Percentiles rank a stretch among this genome's conserved stretches.
These are phyloP conservation scores for Drosophila basisetae DNA, from an alignment of 2,888 invertebrate species.

Conservation along the genomic window DNA sequence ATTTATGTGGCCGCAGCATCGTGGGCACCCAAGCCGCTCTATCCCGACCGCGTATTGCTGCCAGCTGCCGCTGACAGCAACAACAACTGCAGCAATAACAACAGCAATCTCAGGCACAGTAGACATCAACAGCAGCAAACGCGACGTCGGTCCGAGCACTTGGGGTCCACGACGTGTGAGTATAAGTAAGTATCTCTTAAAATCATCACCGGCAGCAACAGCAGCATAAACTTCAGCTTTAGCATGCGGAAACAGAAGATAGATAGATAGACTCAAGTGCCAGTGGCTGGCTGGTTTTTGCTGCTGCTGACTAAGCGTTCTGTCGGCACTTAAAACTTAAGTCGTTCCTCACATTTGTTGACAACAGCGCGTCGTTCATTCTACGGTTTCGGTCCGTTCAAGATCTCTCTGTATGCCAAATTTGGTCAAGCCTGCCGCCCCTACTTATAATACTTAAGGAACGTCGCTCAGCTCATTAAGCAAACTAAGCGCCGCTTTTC, in stretches of 20 bases:
- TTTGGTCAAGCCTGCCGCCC: conserved; percentile 77
- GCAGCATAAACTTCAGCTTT: not conserved
- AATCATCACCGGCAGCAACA: not conserved
- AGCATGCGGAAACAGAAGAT: conserved; percentile 42
- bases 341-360: conserved; percentile 43
- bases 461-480: conserved; percentile 57
- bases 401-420: conserved; percentile 53
- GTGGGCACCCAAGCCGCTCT: conserved; percentile 90
- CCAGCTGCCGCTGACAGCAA: conserved; percentile 61
- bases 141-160: conserved; percentile 74
- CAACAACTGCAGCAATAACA: conserved; percentile 62
- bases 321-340: conserved; percentile 69
- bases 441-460: conserved; percentile 61
- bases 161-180: conserved; percentile 85
- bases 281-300: conserved; percentile 13
- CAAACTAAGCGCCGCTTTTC: conserved; percentile 67
- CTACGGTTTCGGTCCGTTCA: conserved; percentile 16
- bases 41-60: conserved; percentile 81
- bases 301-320: conserved; percentile 65
- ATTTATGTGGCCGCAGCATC: conserved; percentile 90
- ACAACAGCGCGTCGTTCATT: conserved; percentile 8
- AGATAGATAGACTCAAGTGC: conserved; percentile 30
- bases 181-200: conserved; percentile 81
- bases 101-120: conserved; percentile 45
- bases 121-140: conserved; percentile 44